These are phyloP conservation scores for Tauraco hartlaubi DNA, from an alignment of 2,797 vertebrate species.

Conservation along the genomic window DNA sequence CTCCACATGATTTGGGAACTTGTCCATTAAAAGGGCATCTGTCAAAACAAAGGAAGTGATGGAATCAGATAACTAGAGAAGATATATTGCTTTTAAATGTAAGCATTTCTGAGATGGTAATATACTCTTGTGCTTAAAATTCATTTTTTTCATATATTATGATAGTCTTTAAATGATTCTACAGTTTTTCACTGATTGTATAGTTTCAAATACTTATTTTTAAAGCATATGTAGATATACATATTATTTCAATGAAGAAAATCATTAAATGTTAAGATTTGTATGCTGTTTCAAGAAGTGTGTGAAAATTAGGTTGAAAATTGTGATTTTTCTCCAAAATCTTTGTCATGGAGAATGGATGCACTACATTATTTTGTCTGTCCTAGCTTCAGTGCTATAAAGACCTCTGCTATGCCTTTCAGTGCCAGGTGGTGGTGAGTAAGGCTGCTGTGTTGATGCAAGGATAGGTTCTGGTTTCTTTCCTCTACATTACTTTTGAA, in stretches of 20 bases:
- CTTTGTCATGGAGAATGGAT: neutral
- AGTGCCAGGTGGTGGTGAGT: neutral
- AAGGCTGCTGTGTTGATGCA: neutral
- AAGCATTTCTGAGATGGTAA: neutral
- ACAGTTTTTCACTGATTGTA: neutral
- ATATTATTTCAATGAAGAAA: neutral
- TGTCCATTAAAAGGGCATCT: slow-evolving; percentile 58
- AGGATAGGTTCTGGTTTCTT: neutral
- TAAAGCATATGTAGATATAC: neutral
- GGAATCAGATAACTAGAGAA: slow-evolving; percentile 39
- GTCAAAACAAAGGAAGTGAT: slow-evolving; percentile 69
- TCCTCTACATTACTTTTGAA: neutral
- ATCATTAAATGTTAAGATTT: neutral
- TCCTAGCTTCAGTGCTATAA: neutral
- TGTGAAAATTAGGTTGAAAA: neutral
- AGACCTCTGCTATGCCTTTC: neutral
- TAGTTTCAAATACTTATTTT: neutral
- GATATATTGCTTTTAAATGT: neutral
- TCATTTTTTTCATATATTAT: neutral
- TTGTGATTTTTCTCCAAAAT: neutral
- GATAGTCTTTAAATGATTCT: neutral
- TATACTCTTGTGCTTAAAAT: neutral
- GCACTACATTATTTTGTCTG: neutral
- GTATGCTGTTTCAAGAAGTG: neutral
- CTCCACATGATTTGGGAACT: slow-evolving; percentile 9